phyloP scores from a whole-genome alignment of 2,888 invertebrate species.

The Prostheceraeus crozeri region DNA sequence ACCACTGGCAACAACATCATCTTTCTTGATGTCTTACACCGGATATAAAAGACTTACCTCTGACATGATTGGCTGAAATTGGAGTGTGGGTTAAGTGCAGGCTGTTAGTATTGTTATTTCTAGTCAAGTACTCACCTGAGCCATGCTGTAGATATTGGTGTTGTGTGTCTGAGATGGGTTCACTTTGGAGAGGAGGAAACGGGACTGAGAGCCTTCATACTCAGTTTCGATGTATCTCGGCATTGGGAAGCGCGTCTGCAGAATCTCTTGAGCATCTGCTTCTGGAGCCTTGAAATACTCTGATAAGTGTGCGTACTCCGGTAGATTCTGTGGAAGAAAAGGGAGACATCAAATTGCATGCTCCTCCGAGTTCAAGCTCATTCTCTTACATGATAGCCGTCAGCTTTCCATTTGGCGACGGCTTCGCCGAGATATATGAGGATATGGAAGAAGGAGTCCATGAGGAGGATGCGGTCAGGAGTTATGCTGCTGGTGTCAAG shows the following conservation, averaged over 20 bases:
- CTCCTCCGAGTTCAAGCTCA: no score
- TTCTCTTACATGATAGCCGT: constrained; percentile 71
- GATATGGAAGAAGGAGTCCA: constrained; percentile 99
- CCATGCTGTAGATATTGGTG: no score
- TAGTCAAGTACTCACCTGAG: no score
- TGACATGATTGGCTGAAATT: no score
- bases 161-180: constrained; percentile 99
- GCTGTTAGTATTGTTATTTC: no score
- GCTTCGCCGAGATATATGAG: constrained; percentile 97
- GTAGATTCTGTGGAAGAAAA: constrained; percentile 68
- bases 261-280: constrained; percentile 91
- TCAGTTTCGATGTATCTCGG: constrained; percentile 98
- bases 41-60: no score
- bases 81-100: no score
- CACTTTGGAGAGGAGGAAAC: constrained; percentile 94
- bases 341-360: neutral
- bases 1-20: no score
- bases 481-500: constrained; percentile 94
- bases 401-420: constrained; percentile 89
- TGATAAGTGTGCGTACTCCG: constrained; percentile 94
- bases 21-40: no score
- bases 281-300: constrained; percentile 94
- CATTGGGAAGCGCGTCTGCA: constrained; percentile 91
- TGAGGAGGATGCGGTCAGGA: constrained; percentile 87
- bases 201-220: constrained; percentile 96